Conservation (phyloP, 2,888 invertebrate species). For the Eumerus sabulonum region DNA sequence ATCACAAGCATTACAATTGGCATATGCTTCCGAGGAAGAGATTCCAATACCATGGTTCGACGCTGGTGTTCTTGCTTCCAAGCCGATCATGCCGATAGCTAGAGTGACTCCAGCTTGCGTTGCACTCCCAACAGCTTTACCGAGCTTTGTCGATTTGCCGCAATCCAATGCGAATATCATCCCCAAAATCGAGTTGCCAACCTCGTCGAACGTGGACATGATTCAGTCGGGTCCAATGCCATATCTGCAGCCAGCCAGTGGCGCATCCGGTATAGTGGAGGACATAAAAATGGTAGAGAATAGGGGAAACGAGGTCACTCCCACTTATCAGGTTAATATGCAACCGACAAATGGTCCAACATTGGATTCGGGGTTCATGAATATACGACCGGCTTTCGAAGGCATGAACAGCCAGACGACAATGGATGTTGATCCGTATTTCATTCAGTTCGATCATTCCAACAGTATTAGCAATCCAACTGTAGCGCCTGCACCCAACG, state of each 20-base stretch:
- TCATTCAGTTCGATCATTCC: constrained; percentile 51
- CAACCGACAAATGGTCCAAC: constrained; percentile 8
- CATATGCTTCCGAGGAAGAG: constrained; percentile 87
- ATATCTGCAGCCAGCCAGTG: constrained; percentile 22
- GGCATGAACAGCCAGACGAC: constrained; percentile 25
- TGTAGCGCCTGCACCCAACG: constrained; percentile 26
- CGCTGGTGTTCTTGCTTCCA: constrained; percentile 84
- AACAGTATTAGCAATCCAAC: constrained; percentile 55
- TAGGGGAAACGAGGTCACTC: constrained; percentile 15
- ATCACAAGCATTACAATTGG: constrained; percentile 85
- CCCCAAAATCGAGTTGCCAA: too few species aligned
- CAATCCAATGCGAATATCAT: constrained; percentile 51
- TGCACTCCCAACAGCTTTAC: constrained; percentile 77
- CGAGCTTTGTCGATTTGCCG: constrained; percentile 78
- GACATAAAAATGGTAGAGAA: constrained; percentile 57
- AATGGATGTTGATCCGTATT: constrained; percentile 71
- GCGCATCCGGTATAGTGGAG: constrained; percentile 30
- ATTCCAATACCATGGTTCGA: constrained; percentile 88
- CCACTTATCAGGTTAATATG: constrained; percentile 25
- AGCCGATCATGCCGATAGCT: constrained; percentile 81
- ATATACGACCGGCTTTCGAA: constrained; percentile 28
- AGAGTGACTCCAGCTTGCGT: constrained; percentile 80
- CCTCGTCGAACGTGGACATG: constrained; percentile 42
- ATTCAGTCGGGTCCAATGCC: constrained; percentile 45
- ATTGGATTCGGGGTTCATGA: constrained; percentile 34